Conservation (phyloP, 2,113 vertebrate genomes). For the Menidia beryllina region DNA sequence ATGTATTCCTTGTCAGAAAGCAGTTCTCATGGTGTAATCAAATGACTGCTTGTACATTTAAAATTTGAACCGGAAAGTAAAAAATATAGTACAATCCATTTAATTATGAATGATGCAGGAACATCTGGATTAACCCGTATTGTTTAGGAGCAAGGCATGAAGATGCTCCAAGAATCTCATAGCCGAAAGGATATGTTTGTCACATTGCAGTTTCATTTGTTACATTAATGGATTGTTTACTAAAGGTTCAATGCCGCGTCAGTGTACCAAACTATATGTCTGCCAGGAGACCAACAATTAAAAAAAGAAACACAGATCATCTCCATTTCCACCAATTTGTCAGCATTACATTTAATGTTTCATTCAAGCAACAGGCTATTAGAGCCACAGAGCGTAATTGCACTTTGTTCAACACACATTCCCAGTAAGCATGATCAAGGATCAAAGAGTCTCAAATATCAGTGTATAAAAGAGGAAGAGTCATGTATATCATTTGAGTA, state of each 20-base stretch:
- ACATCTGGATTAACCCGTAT: too few species aligned
- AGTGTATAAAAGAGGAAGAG: conserved; percentile 12
- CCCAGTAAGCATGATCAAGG: conserved; percentile 25
- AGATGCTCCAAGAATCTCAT: too few species aligned
- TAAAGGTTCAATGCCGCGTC: not conserved
- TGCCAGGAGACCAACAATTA: not conserved
- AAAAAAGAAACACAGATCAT: not conserved
- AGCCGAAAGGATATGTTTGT: not conserved
- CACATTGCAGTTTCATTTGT: not conserved
- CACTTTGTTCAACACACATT: conserved; percentile 56
- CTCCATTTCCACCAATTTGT: not conserved
- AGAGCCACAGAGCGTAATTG: conserved; percentile 53
- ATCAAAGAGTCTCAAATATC: conserved; percentile 11
- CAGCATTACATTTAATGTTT: conserved; percentile 51
- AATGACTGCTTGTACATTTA: too few species aligned
- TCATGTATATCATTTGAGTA: conserved; percentile 9
- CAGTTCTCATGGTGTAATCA: too few species aligned
- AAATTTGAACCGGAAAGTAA: too few species aligned
- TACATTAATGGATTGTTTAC: not conserved
- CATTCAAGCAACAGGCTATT: conserved; percentile 68
- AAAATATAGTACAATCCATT: too few species aligned
- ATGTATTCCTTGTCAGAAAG: too few species aligned
- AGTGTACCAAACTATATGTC: not conserved
- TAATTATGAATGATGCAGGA: too few species aligned
- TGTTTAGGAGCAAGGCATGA: too few species aligned